Conservation (phyloP, 2,797 vertebrate genomes). For the Nannoperca australis region DNA sequence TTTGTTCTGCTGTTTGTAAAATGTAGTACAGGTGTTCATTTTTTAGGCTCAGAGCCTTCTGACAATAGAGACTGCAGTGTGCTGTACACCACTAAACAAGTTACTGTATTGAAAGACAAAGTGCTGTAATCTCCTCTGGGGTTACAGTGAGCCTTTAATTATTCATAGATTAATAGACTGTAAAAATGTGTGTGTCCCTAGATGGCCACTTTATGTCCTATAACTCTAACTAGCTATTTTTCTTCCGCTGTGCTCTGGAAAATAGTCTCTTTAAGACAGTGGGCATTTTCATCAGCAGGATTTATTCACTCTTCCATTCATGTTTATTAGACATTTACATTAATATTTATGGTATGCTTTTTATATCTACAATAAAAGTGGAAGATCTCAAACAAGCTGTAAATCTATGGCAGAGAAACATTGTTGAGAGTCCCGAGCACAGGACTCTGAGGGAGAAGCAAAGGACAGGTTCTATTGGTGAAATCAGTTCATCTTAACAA, state of each 20-base stretch:
- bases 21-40: slow-evolving; percentile 63
- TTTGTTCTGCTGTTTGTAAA: slow-evolving; percentile 58
- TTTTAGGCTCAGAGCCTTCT: slow-evolving; percentile 46
- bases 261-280: slow-evolving; percentile 45
- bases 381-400: slow-evolving; percentile 28
- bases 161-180: slow-evolving; percentile 84
- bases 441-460: background rate
- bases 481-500: slow-evolving; percentile 17
- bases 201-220: slow-evolving; percentile 74
- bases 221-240: slow-evolving; percentile 72
- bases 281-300: slow-evolving; percentile 46
- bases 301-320: slow-evolving; percentile 55
- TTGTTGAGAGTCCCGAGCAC: slow-evolving; percentile 5
- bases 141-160: slow-evolving; percentile 80
- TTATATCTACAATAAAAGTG: slow-evolving; percentile 24
- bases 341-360: slow-evolving; percentile 50
- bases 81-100: slow-evolving; percentile 62
- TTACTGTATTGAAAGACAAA: slow-evolving; percentile 75
- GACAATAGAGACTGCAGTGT: slow-evolving; percentile 49
- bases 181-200: slow-evolving; percentile 80
- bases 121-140: slow-evolving; percentile 75
- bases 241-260: slow-evolving; percentile 57
- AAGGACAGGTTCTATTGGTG: background rate
- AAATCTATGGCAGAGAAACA: background rate
- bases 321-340: slow-evolving; percentile 51